Base-by-base conservation (phyloP, 2,113 vertebrate species). In the Seriola quinqueradiata region DNA sequence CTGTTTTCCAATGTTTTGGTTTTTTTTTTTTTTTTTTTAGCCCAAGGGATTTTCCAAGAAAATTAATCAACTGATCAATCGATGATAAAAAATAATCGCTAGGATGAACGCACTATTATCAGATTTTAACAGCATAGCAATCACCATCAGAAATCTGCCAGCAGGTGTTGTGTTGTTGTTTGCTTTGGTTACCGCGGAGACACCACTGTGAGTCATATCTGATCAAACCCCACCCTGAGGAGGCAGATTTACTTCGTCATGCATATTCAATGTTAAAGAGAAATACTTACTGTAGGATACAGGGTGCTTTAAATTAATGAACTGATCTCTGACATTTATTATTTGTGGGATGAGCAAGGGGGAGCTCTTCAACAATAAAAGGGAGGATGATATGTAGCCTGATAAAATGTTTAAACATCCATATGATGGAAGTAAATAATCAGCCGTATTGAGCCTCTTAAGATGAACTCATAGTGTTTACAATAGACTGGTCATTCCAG, bases 291-390 rank as follows among this genome's bases (percentile, higher is more conserved):
- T 36, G 34, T 6, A 36, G 4, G 34, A 36, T 1, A 36, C 34
- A 36, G 34, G 40, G 40, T 40, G 40, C 40, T 40, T 40, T 40
- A 40, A 40, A 40, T 40, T 40, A 40, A 46, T 14, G 13, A 46
- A 16, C 44, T 46, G 34, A 36, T 36, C 44, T 6, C 44, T 16
- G 0, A 46, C 3, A 44, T 70, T 25, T 57, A 40, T 42, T 8
- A 57, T 25, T 13, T 28, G 36, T 57, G 8, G 8, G 34, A 1
- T 42, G 13, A 28, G 36, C 8, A 25, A 25, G 6, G 8, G 32
- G 68, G 52, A 55, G 32, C 44, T 52, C 44, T 10, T 74, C 38
- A 71, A 46, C 60, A 75, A 54, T 64, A 28, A 55, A 65, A 55
- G 9, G 65, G 12, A n/a, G 34, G 34, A 4, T 36, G 34, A 36